phyloP scores from a whole-genome alignment of 1,140 invertebrate genomes.

The Wiebesia pumilae region DNA sequence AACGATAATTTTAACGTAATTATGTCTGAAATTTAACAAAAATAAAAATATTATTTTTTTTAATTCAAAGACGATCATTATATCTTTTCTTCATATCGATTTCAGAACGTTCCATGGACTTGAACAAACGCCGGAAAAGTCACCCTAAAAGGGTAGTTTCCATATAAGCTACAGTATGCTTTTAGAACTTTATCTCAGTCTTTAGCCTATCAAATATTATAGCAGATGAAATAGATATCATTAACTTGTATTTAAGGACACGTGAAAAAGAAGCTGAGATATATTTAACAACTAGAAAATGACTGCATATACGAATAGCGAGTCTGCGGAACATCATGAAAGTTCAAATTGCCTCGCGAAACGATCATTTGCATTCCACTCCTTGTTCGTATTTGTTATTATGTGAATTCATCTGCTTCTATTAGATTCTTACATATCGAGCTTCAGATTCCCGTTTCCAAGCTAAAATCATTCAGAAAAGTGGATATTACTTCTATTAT shows the following conservation, averaged over 20 bases:
- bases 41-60: no score
- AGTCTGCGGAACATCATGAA: neutral
- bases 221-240: neutral
- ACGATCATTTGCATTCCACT: neutral
- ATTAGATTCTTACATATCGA: neutral
- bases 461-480: neutral
- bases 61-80: no score
- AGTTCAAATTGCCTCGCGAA: neutral
- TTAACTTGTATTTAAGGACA: neutral
- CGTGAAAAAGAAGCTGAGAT: neutral
- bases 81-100: no score
- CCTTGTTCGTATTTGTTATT: neutral
- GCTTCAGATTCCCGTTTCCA: neutral
- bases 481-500: no score
- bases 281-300: neutral
- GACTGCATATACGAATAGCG: neutral
- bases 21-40: no score
- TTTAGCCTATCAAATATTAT: neutral
- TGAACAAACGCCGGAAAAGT: neutral
- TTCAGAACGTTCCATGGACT: no score
- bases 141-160: neutral
- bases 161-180: neutral
- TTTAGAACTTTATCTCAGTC: neutral
- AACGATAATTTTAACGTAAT: no score
- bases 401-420: neutral